Conservation (phyloP, 2,113 vertebrate genomes). For the Seriola dumerili region DNA sequence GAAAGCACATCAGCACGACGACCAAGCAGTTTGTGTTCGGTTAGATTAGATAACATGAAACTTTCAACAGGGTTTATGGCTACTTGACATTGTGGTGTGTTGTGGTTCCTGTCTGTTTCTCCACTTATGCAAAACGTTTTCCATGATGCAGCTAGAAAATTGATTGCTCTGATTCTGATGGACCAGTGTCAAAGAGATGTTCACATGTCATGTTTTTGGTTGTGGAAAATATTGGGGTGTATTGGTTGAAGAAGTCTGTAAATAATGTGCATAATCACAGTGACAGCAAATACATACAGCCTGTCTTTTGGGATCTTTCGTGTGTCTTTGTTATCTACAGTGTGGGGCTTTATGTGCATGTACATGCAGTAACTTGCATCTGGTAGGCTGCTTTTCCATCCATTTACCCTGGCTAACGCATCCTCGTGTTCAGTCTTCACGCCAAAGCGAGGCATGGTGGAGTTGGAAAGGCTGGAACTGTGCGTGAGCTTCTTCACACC, state of each 20-base stretch:
- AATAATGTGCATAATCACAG: neutral
- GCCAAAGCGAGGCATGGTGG: slow-evolving; percentile 89
- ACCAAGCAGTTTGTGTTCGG: neutral
- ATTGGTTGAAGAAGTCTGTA: neutral
- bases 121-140: neutral
- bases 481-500: slow-evolving; percentile 91
- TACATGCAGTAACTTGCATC: neutral
- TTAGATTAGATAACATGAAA: neutral
- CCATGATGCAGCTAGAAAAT: neutral
- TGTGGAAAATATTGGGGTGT: neutral
- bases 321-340: neutral
- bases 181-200: neutral
- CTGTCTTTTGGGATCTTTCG: neutral
- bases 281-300: neutral
- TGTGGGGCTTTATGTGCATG: neutral
- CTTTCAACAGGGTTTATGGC: neutral
- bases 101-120: neutral
- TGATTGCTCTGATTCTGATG: neutral
- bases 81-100: neutral
- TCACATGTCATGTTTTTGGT: neutral
- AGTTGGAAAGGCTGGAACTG: slow-evolving; percentile 87
- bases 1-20: neutral
- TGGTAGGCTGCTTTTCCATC: neutral
- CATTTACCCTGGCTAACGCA: slow-evolving; percentile 86
- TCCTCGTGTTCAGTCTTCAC: slow-evolving; percentile 94